Evolutionary conservation across 2,797 vertebrate genomes (phyloP).

Genomic region (Poecilia gillii): DNA sequence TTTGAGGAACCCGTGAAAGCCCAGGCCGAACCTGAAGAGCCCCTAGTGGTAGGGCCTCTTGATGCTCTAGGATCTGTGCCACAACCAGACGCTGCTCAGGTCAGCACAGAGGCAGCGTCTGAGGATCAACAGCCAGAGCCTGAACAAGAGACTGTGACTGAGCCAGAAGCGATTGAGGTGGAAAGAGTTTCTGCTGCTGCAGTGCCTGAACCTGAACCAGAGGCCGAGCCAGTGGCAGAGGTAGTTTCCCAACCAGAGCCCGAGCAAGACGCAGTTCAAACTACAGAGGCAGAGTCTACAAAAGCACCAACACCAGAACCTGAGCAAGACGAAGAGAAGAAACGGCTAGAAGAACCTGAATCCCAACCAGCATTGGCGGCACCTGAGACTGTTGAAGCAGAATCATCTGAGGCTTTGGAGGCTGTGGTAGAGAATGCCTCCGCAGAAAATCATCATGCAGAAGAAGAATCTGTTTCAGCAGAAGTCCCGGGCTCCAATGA

Average conservation of each 20-base stretch:
- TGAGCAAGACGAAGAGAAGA: slow-evolving; percentile 31
- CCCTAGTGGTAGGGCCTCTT: slow-evolving; percentile 38
- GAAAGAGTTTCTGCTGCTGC: neutral
- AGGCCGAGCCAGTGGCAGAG: slow-evolving; percentile 49
- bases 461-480: slow-evolving; percentile 41
- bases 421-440: slow-evolving; percentile 22
- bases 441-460: slow-evolving; percentile 20
- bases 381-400: slow-evolving; percentile 32
- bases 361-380: slow-evolving; percentile 23
- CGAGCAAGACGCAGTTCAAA: slow-evolving; percentile 11
- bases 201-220: slow-evolving; percentile 3
- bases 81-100: slow-evolving; percentile 10
- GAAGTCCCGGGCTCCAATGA: slow-evolving; percentile 29
- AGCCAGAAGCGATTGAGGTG: neutral
- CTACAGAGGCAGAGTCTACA: slow-evolving; percentile 17
- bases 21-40: slow-evolving; percentile 28
- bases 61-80: slow-evolving; percentile 32
- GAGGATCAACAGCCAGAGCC: neutral
- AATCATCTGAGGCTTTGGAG: slow-evolving; percentile 24
- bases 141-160: neutral
- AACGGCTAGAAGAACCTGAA: slow-evolving; percentile 36
- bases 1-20: slow-evolving; percentile 25
- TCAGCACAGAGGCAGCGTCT: neutral
- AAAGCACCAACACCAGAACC: slow-evolving; percentile 17
- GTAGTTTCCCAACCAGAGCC: slow-evolving; percentile 37